Base-by-base conservation (phyloP, 2,113 vertebrate species). In the Drymodes brunneopygia region DNA sequence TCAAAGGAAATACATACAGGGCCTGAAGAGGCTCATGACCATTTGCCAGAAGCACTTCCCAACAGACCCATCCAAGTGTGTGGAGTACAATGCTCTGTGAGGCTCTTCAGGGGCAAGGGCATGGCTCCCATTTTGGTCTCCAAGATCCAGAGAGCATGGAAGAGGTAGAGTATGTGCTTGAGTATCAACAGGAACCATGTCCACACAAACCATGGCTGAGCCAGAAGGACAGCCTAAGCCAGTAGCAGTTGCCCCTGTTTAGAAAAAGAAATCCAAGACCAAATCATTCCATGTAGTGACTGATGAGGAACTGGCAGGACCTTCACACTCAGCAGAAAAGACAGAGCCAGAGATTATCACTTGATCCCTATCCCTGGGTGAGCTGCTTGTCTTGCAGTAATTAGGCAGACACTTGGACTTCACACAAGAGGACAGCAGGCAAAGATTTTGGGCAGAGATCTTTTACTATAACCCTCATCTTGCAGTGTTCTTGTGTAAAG, bases 11-110 rank as follows among this genome's bases (percentile, higher is more conserved):
- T 99, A 99, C 54, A 99, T 99, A 92, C 99, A 99, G 99, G 99
- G 99, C 47, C 96, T 99, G 97, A 99, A 99, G 97, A 98, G 99
- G 92, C 97, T 99, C 84, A 99, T 99, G 99, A 99, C 99, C 8
- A 99, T 99, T 96, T 99, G 99, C 97, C 99, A 99, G 98, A 99
- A 99, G 95, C 98, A 99, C 96, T 99, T 99, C 92, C 31, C 99
- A 7, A 99, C 99, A 23, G 99, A 98, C 85, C 99, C 99, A 7
- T 99, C 99, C 1, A 99, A 99, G 86, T 99, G 99, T 94, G 99
- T 99, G 94, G 99, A 99, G 97, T 99, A 99, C 98, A 99, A 99
- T 2, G 98, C 99, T 17, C 96, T 99, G 3, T 99, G 97, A 98
- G 50, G 33, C 42, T 51, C 73, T 19, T 11, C 3, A 0, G 7